Evolutionary conservation across 2,888 invertebrate species (phyloP).

Genomic region (Drosophila infuscata): DNA sequence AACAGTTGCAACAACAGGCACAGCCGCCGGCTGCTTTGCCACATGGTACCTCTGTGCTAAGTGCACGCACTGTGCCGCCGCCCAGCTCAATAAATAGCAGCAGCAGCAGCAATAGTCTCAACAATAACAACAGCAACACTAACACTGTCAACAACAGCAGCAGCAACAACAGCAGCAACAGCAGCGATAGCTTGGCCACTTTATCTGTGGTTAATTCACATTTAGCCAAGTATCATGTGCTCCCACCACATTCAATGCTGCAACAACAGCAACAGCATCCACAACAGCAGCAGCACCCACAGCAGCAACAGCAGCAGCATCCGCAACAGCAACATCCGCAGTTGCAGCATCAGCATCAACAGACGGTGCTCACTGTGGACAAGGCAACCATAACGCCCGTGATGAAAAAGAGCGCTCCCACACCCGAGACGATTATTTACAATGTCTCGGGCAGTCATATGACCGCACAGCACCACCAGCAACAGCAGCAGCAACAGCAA

Average conservation of each 20-base stretch:
- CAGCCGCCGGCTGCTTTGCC: conserved; percentile 57
- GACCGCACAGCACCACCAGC: conserved; percentile 77
- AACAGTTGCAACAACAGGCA: conserved; percentile 31
- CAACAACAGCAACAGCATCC: conserved; percentile 69
- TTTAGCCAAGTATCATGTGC: conserved; percentile 65
- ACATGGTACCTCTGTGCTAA: conserved; percentile 66
- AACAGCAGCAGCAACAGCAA: conserved; percentile 44
- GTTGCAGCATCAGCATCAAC: conserved; percentile 17
- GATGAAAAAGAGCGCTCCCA: conserved; percentile 62
- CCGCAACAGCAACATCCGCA: conserved; percentile 18
- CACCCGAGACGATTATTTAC: conserved; percentile 82
- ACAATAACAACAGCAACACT: conserved; percentile 15
- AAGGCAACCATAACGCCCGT: conserved; percentile 90
- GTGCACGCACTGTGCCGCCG: conserved; percentile 34
- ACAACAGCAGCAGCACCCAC: conserved; percentile 39
- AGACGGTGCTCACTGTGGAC: conserved; percentile 78
- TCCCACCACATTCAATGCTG: conserved; percentile 59
- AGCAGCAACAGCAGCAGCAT: conserved; percentile 59
- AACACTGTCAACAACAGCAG: conserved; percentile 13
- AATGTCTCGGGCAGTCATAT: conserved; percentile 65
- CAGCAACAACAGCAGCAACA: conserved; percentile 25
- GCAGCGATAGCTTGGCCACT: conserved; percentile 87
- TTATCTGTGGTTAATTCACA: conserved; percentile 89
- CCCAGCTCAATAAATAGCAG: conserved; percentile 15
- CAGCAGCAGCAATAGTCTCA: conserved; percentile 27